These are phyloP conservation scores for Littorina saxatilis DNA, from an alignment of 1,140 invertebrate genomes.

Conservation along the genomic window DNA sequence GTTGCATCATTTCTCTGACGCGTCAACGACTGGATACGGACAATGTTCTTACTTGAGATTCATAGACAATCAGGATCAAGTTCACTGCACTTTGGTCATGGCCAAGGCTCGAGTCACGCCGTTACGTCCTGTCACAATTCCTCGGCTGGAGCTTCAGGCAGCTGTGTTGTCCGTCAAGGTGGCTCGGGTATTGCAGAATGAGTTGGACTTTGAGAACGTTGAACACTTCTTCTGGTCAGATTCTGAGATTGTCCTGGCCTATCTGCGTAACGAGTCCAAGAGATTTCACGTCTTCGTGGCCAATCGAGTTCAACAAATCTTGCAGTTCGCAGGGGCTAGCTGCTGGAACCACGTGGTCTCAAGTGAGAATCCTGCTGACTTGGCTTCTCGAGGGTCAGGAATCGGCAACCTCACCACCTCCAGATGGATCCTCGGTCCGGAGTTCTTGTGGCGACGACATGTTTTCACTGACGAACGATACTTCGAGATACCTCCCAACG, in stretches of 20 bases:
- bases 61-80: not conserved
- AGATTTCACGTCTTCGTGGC: constrained; percentile 42
- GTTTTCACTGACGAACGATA: not conserved
- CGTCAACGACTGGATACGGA: constrained; percentile 52
- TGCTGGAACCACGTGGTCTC: constrained; percentile 47
- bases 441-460: constrained; percentile 44
- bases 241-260: constrained; percentile 33
- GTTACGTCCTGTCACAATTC: constrained; percentile 42
- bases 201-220: constrained; percentile 28
- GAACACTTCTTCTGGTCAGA: constrained; percentile 48
- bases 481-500: constrained; percentile 10
- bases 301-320: constrained; percentile 39
- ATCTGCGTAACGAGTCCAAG: constrained; percentile 38
- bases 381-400: constrained; percentile 44
- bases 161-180: too few relatives aligned
- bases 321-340: constrained; percentile 18
- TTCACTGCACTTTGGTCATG: constrained; percentile 50
- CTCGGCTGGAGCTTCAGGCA: constrained; percentile 47
- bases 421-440: constrained; percentile 50
- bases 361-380: constrained; percentile 48
- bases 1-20: constrained; percentile 64
- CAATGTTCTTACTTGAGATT: constrained; percentile 54
- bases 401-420: constrained; percentile 30
- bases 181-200: constrained; percentile 32
- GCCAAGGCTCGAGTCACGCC: constrained; percentile 52